phyloP scores from a whole-genome alignment of 2,888 invertebrate species.

The Conistra vaccinii region DNA sequence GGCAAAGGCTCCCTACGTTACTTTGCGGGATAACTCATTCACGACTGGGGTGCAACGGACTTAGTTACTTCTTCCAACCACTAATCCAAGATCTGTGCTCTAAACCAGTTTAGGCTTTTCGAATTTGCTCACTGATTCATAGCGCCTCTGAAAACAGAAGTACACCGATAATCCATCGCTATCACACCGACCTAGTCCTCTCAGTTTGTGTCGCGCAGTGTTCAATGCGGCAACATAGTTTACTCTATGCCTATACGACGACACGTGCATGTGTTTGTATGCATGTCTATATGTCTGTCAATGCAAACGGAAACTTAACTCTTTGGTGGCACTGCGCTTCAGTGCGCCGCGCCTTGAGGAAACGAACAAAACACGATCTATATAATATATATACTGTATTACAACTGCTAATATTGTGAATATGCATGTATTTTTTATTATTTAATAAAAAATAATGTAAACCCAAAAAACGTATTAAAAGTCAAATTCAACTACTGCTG shows the following conservation, averaged over 20 bases:
- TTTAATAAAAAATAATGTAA: not conserved
- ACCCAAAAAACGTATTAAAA: not conserved
- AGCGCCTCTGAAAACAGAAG: not conserved
- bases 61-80: not conserved
- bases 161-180: slow-evolving; percentile 38
- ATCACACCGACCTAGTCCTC: slow-evolving; percentile 45
- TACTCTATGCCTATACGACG: slow-evolving; percentile 47
- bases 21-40: not conserved
- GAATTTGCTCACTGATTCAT: not conserved
- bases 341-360: slow-evolving; percentile 68
- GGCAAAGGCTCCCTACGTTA: not conserved
- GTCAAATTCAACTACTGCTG: not conserved
- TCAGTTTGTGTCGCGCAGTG: slow-evolving; percentile 49
- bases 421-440: not conserved
- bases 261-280: slow-evolving; percentile 37
- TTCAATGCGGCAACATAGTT: slow-evolving; percentile 64
- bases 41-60: not conserved
- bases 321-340: slow-evolving; percentile 66
- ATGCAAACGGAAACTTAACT: slow-evolving; percentile 76
- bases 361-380: slow-evolving; percentile 58
- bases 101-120: not conserved
- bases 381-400: slow-evolving; percentile 12
- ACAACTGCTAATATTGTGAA: no score
- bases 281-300: slow-evolving; percentile 66
- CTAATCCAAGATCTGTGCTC: not conserved